Conservation (phyloP, 2,113 vertebrate species). For the Calyptommatus sinebrachiatus region DNA sequence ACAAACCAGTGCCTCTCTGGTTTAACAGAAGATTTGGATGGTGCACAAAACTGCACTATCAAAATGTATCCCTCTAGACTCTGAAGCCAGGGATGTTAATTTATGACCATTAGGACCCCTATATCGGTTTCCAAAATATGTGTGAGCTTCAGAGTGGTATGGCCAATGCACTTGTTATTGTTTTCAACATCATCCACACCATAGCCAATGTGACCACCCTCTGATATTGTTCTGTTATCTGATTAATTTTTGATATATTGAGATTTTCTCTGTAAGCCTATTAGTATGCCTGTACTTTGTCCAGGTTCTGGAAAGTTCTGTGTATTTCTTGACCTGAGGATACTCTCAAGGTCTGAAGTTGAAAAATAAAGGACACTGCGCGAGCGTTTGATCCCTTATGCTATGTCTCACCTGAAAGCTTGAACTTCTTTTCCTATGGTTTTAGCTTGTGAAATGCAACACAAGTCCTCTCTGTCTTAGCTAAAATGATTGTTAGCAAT, state of each 20-base stretch:
- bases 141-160: too few relatives aligned
- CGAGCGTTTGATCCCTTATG: neutral
- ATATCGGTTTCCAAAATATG: too few relatives aligned
- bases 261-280: neutral
- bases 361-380: neutral
- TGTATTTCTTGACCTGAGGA: neutral
- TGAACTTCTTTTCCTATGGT: conserved; percentile 6
- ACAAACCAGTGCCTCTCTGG: too few relatives aligned
- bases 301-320: neutral
- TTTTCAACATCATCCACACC: neutral
- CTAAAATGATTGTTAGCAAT: conserved; percentile 21
- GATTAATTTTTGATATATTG: neutral
- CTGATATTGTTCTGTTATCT: neutral
- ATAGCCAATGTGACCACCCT: neutral
- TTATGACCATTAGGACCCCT: too few relatives aligned
- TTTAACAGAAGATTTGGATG: too few relatives aligned
- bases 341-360: neutral
- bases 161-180: neutral
- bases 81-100: too few relatives aligned
- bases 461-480: conserved; percentile 1
- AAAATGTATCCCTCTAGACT: too few relatives aligned
- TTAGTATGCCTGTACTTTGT: neutral
- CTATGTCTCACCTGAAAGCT: conserved; percentile 12
- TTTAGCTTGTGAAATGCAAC: conserved; percentile 10
- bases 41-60: too few relatives aligned